Conservation (phyloP, 2,888 invertebrate genomes). For the Caenorhabditis macrosperma region DNA sequence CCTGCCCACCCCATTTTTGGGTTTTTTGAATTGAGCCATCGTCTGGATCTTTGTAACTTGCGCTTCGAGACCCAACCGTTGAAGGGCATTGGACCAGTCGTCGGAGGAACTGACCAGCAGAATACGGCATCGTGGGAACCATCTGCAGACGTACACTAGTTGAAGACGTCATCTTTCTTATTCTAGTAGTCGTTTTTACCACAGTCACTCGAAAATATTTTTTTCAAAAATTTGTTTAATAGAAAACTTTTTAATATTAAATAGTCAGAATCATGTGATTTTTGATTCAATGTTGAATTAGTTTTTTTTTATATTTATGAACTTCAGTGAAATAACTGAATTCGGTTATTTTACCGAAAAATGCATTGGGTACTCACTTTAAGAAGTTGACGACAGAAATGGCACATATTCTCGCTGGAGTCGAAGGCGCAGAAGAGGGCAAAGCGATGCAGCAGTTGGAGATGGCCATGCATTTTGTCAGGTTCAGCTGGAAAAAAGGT, state of each 20-base stretch:
- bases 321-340: too few relatives aligned
- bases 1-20: constrained; percentile 21
- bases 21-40: constrained; percentile 38
- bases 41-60: constrained; percentile 37
- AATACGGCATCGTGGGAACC: constrained; percentile 50
- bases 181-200: too few relatives aligned
- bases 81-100: constrained; percentile 16
- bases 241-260: background rate
- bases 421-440: constrained; percentile 37
- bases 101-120: constrained; percentile 33
- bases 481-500: constrained; percentile 26
- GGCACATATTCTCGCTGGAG: constrained; percentile 29
- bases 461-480: constrained; percentile 26
- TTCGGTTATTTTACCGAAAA: too few relatives aligned
- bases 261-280: background rate
- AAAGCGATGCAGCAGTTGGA: constrained; percentile 51
- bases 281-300: background rate
- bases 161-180: too few relatives aligned
- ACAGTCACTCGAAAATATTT: too few relatives aligned
- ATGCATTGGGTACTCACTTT: constrained; percentile 23
- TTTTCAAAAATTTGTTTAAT: too few relatives aligned
- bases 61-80: constrained; percentile 30
- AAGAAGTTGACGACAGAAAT: constrained; percentile 46
- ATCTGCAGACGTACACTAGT: too few relatives aligned
- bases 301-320: too few relatives aligned